Percentiles rank a stretch among this genome's conserved stretches.
phyloP scores from a whole-genome alignment of 2,797 vertebrate species.

The Phaenicophaeus curvirostris region DNA sequence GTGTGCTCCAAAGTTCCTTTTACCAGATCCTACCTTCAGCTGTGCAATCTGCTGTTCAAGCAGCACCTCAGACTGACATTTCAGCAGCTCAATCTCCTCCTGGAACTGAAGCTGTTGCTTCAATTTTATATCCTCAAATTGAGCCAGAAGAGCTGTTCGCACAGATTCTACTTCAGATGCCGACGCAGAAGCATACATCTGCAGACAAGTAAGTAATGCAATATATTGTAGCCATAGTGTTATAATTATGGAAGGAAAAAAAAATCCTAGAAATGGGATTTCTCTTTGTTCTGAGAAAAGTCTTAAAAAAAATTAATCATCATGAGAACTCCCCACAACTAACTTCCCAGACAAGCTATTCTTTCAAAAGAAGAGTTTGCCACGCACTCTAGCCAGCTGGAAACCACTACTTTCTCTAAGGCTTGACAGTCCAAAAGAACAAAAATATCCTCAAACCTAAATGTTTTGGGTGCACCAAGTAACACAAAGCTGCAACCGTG shows the following conservation, averaged over 20 bases:
- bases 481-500: neutral
- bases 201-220: neutral
- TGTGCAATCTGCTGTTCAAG: conserved; percentile 81
- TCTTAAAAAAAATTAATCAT: neutral
- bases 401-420: neutral
- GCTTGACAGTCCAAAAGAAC: neutral
- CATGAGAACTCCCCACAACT: neutral
- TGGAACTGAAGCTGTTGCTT: conserved; percentile 81
- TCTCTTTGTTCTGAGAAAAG: neutral
- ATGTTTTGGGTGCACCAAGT: neutral
- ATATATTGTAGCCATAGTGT: neutral
- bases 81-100: conserved; percentile 84
- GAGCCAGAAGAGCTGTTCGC: conserved; percentile 40
- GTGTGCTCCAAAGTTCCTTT: neutral
- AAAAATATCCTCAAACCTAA: neutral
- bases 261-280: neutral
- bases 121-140: conserved; percentile 77
- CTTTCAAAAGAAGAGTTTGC: neutral
- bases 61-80: conserved; percentile 81
- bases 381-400: neutral
- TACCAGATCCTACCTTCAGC: conserved; percentile 77
- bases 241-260: neutral
- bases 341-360: neutral
- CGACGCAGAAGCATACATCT: conserved; percentile 52
- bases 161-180: conserved; percentile 78